phyloP scores from a whole-genome alignment of 2,113 vertebrate genomes.

The Pardalotus punctatus region DNA sequence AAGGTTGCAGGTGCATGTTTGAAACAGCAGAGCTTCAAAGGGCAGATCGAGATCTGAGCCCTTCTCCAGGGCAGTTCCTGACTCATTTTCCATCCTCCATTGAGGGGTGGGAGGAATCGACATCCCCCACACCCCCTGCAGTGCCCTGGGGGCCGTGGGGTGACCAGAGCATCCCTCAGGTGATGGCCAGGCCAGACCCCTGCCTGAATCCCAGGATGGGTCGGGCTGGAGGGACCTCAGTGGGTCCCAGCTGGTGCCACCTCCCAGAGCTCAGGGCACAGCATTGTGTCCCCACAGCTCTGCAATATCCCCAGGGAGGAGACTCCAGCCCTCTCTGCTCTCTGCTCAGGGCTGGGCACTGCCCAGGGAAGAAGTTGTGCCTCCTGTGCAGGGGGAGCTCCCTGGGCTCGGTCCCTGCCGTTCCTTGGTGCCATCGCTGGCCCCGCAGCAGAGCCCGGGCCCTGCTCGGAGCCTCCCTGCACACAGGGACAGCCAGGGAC shows the following conservation, averaged over 20 bases:
- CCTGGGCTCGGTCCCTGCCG: too few species aligned
- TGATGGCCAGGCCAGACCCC: background rate
- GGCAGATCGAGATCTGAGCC: background rate
- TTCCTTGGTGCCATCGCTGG: too few species aligned
- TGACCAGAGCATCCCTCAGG: slow-evolving; percentile 88
- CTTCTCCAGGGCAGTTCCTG: slow-evolving; percentile 76
- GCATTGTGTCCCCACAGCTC: too few species aligned
- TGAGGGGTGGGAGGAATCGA: slow-evolving; percentile 86
- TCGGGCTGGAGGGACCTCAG: background rate
- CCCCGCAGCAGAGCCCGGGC: too few species aligned
- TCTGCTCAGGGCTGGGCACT: background rate
- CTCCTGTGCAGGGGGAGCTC: too few species aligned
- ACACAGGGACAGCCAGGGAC: too few species aligned
- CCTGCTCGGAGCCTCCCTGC: too few species aligned
- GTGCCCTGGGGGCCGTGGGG: slow-evolving; percentile 79
- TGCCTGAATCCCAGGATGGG: background rate
- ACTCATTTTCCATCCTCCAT: slow-evolving; percentile 89
- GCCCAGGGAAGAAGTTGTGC: background rate
- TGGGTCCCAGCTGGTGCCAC: too few species aligned
- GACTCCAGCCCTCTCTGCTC: background rate
- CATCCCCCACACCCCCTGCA: slow-evolving; percentile 82
- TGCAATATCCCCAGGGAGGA: too few species aligned
- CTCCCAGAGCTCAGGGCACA: too few species aligned
- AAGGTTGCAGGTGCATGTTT: background rate
- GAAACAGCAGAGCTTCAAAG: background rate